A percentile compares a stretch with the other conserved stretches of the same genome.
These are phyloP conservation scores for Hyposoter didymator DNA, from an alignment of 2,888 invertebrate genomes.

Conservation along the genomic window DNA sequence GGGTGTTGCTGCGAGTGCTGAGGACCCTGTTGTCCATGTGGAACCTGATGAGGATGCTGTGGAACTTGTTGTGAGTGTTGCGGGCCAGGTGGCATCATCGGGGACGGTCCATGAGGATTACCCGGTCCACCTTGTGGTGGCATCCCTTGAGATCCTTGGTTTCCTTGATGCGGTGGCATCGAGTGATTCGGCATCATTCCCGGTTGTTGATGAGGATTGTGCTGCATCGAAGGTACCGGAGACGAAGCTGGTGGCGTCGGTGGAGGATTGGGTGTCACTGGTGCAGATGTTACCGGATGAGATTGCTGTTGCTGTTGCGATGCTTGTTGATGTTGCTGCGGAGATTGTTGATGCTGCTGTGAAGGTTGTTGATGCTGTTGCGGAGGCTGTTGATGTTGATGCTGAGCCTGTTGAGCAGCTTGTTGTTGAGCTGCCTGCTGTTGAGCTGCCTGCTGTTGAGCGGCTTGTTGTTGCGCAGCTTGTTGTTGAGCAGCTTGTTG, in stretches of 20 bases:
- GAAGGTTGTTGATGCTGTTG: constrained; percentile 80
- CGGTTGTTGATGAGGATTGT: constrained; percentile 76
- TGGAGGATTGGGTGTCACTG: constrained; percentile 70
- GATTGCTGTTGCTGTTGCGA: constrained; percentile 65
- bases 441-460: constrained; percentile 57
- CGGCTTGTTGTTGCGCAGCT: constrained; percentile 15
- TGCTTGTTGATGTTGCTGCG: constrained; percentile 57
- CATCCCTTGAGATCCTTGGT: constrained; percentile 71
- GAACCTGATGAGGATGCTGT: constrained; percentile 60
- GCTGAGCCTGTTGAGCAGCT: constrained; percentile 51
- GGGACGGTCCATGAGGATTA: constrained; percentile 76
- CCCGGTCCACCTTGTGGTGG: constrained; percentile 79
- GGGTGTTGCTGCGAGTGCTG: constrained; percentile 56
- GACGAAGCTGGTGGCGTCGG: constrained; percentile 75
- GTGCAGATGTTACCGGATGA: constrained; percentile 63
- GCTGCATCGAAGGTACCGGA: constrained; percentile 76
- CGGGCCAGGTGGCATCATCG: constrained; percentile 79
- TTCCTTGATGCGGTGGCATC: constrained; percentile 78
- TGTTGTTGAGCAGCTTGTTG: constrained; percentile 64
- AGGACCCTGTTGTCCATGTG: constrained; percentile 63
- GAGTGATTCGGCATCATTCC: constrained; percentile 82
- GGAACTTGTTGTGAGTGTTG: constrained; percentile 49
- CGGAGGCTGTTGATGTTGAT: constrained; percentile 73
- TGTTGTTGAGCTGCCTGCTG: constrained; percentile 63
- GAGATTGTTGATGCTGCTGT: constrained; percentile 72